Base-by-base conservation (phyloP, 1,140 invertebrate species). In the Lasaia peninsularis region DNA sequence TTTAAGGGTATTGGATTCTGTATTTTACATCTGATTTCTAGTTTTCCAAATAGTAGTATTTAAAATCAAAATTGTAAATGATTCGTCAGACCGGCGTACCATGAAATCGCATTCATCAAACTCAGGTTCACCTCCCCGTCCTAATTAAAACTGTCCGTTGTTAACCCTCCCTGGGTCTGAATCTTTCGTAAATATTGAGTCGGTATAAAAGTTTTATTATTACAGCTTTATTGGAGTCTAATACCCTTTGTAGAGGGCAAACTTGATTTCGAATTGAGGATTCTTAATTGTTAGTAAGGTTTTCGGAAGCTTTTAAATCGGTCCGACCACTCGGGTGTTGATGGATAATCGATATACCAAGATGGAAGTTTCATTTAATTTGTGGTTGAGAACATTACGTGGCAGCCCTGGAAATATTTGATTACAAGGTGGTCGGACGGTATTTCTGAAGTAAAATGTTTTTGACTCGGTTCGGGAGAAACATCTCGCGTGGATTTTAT, bases 101-200 rank as follows among this genome's bases (percentile, higher is more conserved):
- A 71, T 75, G 74, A 76, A 80, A 83, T 86, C 80, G 73, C 78
- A 83, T 86, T 83, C 78, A 86, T 86, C 80, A 86, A 83, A 83
- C 82, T 86, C 83, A 70, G 63, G 71, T 77, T 82, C 78, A 81
- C 73, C 78, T 74, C 69, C 71, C 71, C 68, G 74, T 70, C 67
- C 80, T 83, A 83, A 86, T 86, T 83, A 86, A 83, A 86, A 75
- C 80, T 80, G 77, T 65, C 78, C 76, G 72, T 77, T 72, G 73
- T 74, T 78, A 80, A 73, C 75, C 62, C 65, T 49, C 60, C 55
- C 55, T 14, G 56, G 60, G 60, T 59, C 56, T 35, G 58, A 40
- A 62, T 75, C 76, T 80, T 76, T 66, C 70, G 69, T 75, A 81
- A 83, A 83, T 83, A 80, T 80, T 83, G 71, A 73, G 70, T 69